A percentile compares a stretch with the other conserved stretches of the same genome.
Evolutionary conservation across 2,888 invertebrate genomes (phyloP).

Genomic region (Leptinotarsa rubiginosa): DNA sequence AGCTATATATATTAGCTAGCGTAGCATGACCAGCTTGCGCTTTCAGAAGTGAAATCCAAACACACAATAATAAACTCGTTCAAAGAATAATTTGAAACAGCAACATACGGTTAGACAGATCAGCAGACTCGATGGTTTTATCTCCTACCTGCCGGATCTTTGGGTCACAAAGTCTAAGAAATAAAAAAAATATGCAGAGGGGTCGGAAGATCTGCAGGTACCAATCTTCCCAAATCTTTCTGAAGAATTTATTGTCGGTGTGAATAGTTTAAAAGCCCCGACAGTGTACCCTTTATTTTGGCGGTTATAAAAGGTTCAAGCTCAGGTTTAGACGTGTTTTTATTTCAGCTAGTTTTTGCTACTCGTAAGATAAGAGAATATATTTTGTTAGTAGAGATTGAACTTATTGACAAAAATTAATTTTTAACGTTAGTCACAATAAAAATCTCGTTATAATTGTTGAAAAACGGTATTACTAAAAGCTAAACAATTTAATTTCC

Average conservation of each 20-base stretch:
- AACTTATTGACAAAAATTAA: too few relatives aligned
- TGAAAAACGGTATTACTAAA: too few relatives aligned
- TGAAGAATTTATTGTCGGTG: slow-evolving; percentile 5
- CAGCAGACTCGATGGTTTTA: not conserved
- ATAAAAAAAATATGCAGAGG: slow-evolving; percentile 11
- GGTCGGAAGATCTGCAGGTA: slow-evolving; percentile 14
- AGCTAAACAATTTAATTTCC: too few relatives aligned
- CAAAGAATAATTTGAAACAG: not conserved
- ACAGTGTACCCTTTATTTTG: slow-evolving; percentile 4
- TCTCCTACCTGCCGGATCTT: slow-evolving; percentile 6
- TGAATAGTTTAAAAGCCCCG: not conserved
- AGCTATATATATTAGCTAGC: not conserved
- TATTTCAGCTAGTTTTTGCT: not conserved
- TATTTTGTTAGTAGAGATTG: too few relatives aligned
- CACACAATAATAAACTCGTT: not conserved
- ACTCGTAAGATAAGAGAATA: too few relatives aligned
- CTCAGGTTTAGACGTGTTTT: not conserved
- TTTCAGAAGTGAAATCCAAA: slow-evolving; percentile 2
- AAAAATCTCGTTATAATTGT: too few relatives aligned
- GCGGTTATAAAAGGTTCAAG: slow-evolving; percentile 6
- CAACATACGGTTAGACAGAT: not conserved
- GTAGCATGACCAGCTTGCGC: not conserved
- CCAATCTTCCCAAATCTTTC: not conserved
- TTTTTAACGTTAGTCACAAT: too few relatives aligned
- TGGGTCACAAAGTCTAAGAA: slow-evolving; percentile 7